Conservation (phyloP, 2,113 vertebrate species). For the Spheniscus mendiculus region DNA sequence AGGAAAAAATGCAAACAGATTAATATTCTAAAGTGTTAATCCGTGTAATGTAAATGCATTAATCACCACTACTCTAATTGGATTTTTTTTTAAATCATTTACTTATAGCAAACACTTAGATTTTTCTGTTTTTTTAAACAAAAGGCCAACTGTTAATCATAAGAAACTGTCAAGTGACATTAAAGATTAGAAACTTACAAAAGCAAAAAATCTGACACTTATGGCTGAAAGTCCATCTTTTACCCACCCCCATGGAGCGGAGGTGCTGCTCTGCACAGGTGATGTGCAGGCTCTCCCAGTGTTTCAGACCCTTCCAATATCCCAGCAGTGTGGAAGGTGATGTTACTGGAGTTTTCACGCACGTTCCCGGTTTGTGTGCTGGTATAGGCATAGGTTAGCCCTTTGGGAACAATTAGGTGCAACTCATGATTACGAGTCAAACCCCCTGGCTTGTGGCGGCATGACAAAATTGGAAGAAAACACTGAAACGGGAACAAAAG, state of each 20-base stretch:
- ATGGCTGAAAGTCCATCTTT: not conserved
- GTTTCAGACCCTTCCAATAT: not conserved
- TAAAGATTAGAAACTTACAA: conserved; percentile 41
- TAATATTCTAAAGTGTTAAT: conserved; percentile 65
- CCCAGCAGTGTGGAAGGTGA: not conserved
- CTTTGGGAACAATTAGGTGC: not conserved
- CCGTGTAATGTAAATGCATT: conserved; percentile 15
- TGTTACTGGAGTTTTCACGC: not conserved
- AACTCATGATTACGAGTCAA: rapidly evolving
- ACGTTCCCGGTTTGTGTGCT: not conserved
- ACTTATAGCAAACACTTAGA: conserved; percentile 34
- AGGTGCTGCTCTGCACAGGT: not conserved
- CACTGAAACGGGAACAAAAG: not conserved
- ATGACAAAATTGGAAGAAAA: not conserved
- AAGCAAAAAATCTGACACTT: conserved; percentile 27
- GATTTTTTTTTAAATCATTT: conserved; percentile 13
- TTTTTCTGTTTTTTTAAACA: conserved; percentile 22
- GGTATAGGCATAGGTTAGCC: not conserved
- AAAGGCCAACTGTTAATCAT: conserved; percentile 46
- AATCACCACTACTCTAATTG: conserved; percentile 18
- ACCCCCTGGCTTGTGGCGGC: not conserved
- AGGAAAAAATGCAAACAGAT: conserved; percentile 33
- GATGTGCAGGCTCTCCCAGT: not conserved
- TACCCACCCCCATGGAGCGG: rapidly evolving
- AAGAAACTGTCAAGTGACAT: conserved; percentile 58